These are phyloP conservation scores for Gnatocerus cornutus DNA, from an alignment of 2,888 invertebrate genomes.

Conservation along the genomic window DNA sequence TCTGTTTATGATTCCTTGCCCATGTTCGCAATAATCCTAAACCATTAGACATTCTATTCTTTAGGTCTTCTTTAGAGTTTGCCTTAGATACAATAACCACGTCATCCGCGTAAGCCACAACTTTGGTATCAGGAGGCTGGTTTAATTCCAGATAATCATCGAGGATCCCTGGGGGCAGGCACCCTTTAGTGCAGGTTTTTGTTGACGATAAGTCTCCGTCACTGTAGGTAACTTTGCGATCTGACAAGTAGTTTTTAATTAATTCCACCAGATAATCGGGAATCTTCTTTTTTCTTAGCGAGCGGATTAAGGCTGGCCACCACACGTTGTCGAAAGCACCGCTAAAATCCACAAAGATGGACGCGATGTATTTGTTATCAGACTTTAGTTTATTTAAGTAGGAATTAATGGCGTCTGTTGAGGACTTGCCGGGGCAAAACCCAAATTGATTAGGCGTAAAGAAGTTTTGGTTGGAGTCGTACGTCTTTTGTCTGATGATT, in stretches of 20 bases:
- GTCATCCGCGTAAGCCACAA: conserved; percentile 15
- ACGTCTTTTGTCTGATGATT: background rate
- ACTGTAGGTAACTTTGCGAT: background rate
- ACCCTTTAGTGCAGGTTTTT: conserved; percentile 5
- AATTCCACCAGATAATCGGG: conserved; percentile 19
- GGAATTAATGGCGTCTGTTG: too few relatives aligned
- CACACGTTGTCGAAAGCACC: conserved; percentile 47
- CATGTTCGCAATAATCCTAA: background rate
- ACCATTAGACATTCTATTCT: background rate
- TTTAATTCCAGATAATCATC: conserved; percentile 2
- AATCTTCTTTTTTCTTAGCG: conserved; percentile 11
- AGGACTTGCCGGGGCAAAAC: too few relatives aligned
- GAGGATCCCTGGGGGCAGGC: conserved; percentile 14
- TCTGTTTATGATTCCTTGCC: background rate
- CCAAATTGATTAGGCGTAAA: too few relatives aligned
- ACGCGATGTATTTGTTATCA: conserved; percentile 32
- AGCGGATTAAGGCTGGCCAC: conserved; percentile 36
- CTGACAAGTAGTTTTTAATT: conserved; percentile 39
- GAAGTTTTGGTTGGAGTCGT: too few relatives aligned
- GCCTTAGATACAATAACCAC: background rate
- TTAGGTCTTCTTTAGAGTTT: background rate
- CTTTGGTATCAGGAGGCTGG: background rate
- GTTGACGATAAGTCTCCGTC: background rate
- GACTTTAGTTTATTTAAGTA: too few relatives aligned
- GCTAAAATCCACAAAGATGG: conserved; percentile 34